Conservation (phyloP, 37 sponge, comb jelly and placozoan genomes). For the Cladorhizidae sp. region DNA sequence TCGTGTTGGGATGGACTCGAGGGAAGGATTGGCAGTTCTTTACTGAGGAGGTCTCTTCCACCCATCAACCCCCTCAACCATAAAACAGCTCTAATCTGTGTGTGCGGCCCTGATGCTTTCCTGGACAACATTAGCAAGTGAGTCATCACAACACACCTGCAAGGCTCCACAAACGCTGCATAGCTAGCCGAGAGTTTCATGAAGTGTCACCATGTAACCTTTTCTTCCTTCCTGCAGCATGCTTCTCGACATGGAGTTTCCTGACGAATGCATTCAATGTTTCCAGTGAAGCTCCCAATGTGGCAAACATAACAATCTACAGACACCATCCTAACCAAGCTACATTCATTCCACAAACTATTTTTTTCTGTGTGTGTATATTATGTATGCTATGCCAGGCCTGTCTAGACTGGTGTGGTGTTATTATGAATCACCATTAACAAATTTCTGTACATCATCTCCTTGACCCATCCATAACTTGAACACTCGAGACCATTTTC, state of each 20-base stretch:
- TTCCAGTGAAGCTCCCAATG: slow-evolving; percentile 12
- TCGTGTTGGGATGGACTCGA: slow-evolving; percentile 44
- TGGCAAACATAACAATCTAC: background rate
- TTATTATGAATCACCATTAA: no score
- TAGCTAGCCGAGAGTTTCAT: no score
- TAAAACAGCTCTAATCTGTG: slow-evolving; percentile 51
- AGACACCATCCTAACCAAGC: background rate
- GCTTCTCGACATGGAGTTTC: slow-evolving; percentile 55
- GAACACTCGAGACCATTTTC: no score
- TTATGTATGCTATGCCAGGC: no score
- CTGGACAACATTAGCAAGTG: slow-evolving; percentile 38
- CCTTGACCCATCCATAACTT: no score
- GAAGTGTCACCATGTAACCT: background rate
- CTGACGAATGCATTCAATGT: slow-evolving; percentile 46
- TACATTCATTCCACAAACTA: slow-evolving; percentile 1
- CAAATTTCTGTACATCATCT: no score
- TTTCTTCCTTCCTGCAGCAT: slow-evolving; percentile 18
- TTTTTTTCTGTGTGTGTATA: no score
- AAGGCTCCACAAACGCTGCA: background rate
- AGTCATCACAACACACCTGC: background rate
- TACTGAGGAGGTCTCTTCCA: slow-evolving; percentile 58
- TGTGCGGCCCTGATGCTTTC: slow-evolving; percentile 75
- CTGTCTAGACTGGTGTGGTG: no score
- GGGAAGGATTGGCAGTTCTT: slow-evolving; percentile 37
- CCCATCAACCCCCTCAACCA: background rate